Conservation (phyloP, 2,113 vertebrate species). For the Bubo bubo region DNA sequence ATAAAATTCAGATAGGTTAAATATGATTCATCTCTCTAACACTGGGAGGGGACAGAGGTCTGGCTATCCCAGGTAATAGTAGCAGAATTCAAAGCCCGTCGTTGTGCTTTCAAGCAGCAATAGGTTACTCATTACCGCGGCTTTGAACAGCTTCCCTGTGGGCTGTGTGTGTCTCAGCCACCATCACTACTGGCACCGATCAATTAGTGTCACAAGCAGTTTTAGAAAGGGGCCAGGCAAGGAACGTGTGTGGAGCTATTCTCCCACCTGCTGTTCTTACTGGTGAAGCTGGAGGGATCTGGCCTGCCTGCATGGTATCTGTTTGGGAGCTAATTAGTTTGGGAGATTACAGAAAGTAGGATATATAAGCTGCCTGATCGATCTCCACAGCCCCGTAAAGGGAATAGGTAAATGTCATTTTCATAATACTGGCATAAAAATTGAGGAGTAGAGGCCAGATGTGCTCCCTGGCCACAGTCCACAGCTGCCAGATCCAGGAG, state of each 20-base stretch:
- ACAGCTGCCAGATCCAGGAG: background rate
- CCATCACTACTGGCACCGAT: background rate
- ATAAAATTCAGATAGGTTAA: constrained; percentile 42
- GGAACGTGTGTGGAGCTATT: background rate
- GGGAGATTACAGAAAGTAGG: constrained; percentile 31
- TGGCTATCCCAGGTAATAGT: constrained; percentile 22
- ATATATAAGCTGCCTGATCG: background rate
- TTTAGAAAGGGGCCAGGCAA: background rate
- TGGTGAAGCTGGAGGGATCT: constrained; percentile 25
- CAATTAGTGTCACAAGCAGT: constrained; percentile 54
- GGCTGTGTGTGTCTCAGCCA: background rate
- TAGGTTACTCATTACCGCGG: constrained; percentile 35
- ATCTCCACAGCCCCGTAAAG: background rate
- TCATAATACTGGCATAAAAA: background rate
- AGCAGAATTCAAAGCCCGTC: constrained; percentile 22
- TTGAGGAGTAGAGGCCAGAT: background rate
- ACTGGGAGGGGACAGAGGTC: constrained; percentile 18
- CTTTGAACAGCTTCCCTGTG: constrained; percentile 60
- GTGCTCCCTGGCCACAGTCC: background rate
- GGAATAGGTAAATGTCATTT: constrained; percentile 24
- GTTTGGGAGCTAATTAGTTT: constrained; percentile 57
- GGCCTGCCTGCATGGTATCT: background rate
- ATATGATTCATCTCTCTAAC: background rate
- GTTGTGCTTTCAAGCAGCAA: constrained; percentile 25
- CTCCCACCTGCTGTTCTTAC: constrained; percentile 49